Conservation (phyloP, 2,888 invertebrate genomes). For the Graphium colonna region DNA sequence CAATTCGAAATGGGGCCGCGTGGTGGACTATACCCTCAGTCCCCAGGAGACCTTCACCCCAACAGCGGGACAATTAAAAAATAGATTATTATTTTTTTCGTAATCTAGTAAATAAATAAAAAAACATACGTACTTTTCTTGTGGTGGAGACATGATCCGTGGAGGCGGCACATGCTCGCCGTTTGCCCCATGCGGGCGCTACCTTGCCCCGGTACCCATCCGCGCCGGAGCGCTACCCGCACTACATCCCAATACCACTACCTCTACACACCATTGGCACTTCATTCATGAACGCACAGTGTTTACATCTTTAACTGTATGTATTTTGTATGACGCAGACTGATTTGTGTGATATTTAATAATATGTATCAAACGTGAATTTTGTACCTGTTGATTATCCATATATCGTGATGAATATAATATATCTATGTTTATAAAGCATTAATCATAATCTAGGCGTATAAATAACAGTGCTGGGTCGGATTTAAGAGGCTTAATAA, state of each 20-base stretch:
- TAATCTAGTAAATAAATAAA: no score
- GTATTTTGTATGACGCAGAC: conserved; percentile 46
- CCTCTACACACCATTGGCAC: conserved; percentile 47
- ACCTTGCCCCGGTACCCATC: conserved; percentile 67
- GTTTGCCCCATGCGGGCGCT: conserved; percentile 87
- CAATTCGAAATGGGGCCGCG: no score
- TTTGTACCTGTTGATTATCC: conserved; percentile 31
- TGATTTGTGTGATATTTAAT: conserved; percentile 26
- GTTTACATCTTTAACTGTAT: conserved; percentile 38
- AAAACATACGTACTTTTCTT: conserved; percentile 86
- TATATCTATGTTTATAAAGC: no score
- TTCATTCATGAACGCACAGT: conserved; percentile 46
- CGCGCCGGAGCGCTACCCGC: conserved; percentile 45
- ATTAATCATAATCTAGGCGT: no score
- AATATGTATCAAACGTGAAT: no score
- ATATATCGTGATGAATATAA: no score
- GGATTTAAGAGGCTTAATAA: no score
- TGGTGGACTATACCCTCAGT: no score
- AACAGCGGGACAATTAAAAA: no score
- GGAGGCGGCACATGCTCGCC: conserved; percentile 90
- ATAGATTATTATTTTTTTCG: no score
- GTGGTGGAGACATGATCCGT: conserved; percentile 86
- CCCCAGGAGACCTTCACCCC: no score
- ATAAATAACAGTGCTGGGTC: no score
- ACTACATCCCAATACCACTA: conserved; percentile 45